Percentiles rank a stretch among this genome's conserved stretches.
Evolutionary conservation across 2,113 vertebrate species (phyloP).

Genomic region (Sula dactylatra): DNA sequence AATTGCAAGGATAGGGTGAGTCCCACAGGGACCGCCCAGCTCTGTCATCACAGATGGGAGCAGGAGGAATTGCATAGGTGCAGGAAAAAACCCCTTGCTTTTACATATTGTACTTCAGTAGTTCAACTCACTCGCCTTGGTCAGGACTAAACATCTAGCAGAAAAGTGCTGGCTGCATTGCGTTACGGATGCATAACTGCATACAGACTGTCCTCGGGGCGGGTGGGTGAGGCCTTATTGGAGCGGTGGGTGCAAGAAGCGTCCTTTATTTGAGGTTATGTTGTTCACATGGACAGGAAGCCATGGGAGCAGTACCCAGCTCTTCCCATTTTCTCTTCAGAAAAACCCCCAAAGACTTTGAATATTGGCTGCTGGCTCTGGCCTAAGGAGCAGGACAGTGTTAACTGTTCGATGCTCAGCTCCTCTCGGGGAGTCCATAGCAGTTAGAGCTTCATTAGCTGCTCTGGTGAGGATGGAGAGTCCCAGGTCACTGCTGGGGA

Average conservation of each 20-base stretch:
- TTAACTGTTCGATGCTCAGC: neutral
- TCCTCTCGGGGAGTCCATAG: accelerated
- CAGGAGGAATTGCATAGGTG: neutral
- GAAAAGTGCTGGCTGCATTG: neutral
- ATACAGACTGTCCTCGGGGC: neutral
- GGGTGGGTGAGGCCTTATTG: neutral
- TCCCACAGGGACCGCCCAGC: neutral
- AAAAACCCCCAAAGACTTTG: neutral
- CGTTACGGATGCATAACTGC: neutral
- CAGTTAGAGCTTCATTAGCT: neutral
- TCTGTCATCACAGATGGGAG: neutral
- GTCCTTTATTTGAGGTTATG: neutral
- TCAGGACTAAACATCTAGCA: neutral
- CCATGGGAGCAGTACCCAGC: neutral
- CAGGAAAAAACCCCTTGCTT: neutral
- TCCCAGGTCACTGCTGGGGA: neutral
- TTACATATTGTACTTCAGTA: neutral
- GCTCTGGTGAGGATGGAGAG: neutral
- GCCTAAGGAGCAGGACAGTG: neutral
- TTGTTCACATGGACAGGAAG: neutral
- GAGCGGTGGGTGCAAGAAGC: neutral
- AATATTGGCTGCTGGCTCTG: neutral
- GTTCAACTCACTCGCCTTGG: neutral
- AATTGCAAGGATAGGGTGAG: neutral
- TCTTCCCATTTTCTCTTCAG: neutral